phyloP scores from a whole-genome alignment of 2,113 vertebrate genomes.

The Strigops habroptila region DNA sequence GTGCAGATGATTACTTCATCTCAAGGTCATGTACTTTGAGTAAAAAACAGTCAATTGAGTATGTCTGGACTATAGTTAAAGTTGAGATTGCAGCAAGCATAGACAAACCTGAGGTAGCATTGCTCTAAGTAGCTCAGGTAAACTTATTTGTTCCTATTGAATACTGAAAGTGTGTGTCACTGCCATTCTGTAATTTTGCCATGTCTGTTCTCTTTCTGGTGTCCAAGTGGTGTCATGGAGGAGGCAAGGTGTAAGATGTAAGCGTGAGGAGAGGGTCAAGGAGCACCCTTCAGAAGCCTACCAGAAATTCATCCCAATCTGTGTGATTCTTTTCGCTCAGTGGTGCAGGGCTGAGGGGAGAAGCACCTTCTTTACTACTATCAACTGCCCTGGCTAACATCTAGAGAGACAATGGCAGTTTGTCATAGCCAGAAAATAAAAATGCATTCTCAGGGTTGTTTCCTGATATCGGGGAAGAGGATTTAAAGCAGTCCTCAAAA shows the following conservation, averaged over 20 bases:
- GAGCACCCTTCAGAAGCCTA: neutral
- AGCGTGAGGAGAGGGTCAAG: neutral
- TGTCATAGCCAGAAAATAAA: neutral
- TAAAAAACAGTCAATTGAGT: neutral
- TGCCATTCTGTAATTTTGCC: neutral
- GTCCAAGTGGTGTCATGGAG: neutral
- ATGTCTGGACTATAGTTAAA: neutral
- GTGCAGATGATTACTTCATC: neutral
- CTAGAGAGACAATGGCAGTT: neutral
- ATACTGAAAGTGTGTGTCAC: neutral
- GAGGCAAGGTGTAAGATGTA: neutral
- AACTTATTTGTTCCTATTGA: neutral
- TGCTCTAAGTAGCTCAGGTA: neutral
- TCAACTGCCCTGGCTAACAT: neutral
- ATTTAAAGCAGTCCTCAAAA: neutral
- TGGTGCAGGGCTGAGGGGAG: neutral
- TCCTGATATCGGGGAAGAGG: neutral
- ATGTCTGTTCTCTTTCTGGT: neutral
- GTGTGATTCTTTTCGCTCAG: neutral
- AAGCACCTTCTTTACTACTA: neutral
- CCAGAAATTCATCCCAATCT: neutral
- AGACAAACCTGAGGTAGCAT: neutral
- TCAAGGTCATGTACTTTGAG: neutral
- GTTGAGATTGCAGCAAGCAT: neutral
- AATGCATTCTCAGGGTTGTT: neutral